Evolutionary conservation across 2,797 vertebrate genomes (phyloP).

Genomic region (Numenius phaeopus): DNA sequence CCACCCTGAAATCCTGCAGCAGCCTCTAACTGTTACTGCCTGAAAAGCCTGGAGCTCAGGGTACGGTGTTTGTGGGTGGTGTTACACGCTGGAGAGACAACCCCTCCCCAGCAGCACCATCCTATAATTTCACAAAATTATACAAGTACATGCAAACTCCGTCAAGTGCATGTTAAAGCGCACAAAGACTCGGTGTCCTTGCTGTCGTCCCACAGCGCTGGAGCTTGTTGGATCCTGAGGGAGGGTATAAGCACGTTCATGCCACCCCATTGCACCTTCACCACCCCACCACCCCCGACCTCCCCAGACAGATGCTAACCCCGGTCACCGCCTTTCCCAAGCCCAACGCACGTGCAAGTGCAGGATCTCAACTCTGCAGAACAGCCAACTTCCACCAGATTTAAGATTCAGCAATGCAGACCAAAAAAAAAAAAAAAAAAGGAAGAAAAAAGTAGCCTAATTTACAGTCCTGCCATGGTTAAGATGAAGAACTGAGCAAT

Average conservation of each 20-base stretch:
- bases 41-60: not conserved
- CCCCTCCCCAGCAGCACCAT: not conserved
- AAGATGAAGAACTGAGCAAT: slow-evolving; percentile 25
- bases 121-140: not conserved
- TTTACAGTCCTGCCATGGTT: not conserved
- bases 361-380: not conserved
- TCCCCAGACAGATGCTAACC: not conserved
- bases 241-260: rapidly evolving
- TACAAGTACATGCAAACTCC: not conserved
- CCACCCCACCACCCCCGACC: too few relatives aligned
- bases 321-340: rapidly evolving
- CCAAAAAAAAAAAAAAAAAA: not conserved
- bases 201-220: rapidly evolving
- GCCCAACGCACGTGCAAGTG: not conserved
- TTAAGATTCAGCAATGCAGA: not conserved
- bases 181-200: not conserved
- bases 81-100: not conserved
- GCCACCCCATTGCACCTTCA: rapidly evolving
- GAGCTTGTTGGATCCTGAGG: not conserved
- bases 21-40: not conserved
- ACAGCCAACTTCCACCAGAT: not conserved
- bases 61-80: not conserved
- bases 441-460: not conserved
- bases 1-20: not conserved
- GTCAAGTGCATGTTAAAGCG: not conserved